Base-by-base conservation (phyloP, 2,113 vertebrate species). In the Penelope pileata region DNA sequence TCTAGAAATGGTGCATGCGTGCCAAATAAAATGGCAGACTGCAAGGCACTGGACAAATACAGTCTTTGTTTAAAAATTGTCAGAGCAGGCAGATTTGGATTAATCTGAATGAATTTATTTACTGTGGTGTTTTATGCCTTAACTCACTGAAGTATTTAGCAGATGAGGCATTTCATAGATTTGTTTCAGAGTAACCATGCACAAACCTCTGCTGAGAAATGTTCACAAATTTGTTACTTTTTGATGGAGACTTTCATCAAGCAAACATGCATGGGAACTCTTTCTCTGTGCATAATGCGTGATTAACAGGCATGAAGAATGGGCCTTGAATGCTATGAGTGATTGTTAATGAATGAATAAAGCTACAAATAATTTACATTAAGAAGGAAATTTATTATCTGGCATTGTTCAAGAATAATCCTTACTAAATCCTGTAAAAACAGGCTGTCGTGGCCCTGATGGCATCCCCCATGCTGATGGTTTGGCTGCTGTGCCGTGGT, bases 361-460 rank as follows among this genome's bases (percentile, higher is more conserved):
- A 1, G 4, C 58, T 85, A 19, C 22, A 72, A 82, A 86, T 82
- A 75, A 63, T 30, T 86, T 70, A 32, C 76, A 76, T 72, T 79
- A 67, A 88, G 48, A 67, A 42, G 47, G 32, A 85, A 83, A 91
- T 85, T 34, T 83, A 79, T 90, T 90, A 79, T 68, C 83, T 91
- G 75, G 12, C n/a, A 76, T 88, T 82, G 34, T 79, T 83, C 43
- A 79, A 47, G 43, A 79, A 42, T 60, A 79, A 68, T 68, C 43
- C 48, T 56, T 50, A 68, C 26, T 79, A 85, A 93, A 79, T 64
- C 34, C 43, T 87, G 82, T 29, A 42, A 66, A 68, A 84, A 59
- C 18, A 79, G 47, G 22, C 43, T 91, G 66, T 47, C 69, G 29
- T 8, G 18, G 38, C 38, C 70, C 47, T 63, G 42, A 36, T 60